Evolutionary conservation across 2,113 vertebrate species (phyloP).

Genomic region (Rhombomys opimus): DNA sequence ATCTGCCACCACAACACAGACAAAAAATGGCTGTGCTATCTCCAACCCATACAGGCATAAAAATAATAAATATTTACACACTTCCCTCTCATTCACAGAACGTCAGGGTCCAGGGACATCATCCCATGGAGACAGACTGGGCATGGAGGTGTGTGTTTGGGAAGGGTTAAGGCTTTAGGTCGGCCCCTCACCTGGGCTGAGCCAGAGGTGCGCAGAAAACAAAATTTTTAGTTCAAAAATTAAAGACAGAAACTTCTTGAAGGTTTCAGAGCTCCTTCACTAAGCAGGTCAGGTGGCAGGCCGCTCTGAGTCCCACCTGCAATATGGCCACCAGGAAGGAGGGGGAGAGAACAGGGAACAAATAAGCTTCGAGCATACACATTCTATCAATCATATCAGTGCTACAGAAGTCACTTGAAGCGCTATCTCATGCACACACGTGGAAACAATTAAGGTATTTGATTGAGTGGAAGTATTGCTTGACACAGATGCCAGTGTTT

Average conservation of each 20-base stretch:
- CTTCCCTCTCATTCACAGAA: constrained; percentile 85
- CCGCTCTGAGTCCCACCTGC: constrained; percentile 73
- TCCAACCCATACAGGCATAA: constrained; percentile 89
- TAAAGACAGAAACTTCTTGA: constrained; percentile 85
- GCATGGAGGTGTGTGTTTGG: neutral
- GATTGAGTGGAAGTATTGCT: constrained; percentile 86
- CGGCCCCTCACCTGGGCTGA: constrained; percentile 70
- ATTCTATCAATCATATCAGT: constrained; percentile 79
- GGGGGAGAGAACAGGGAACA: too few relatives aligned
- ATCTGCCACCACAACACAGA: constrained; percentile 82
- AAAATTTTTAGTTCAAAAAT: constrained; percentile 89
- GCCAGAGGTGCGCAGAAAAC: constrained; percentile 79
- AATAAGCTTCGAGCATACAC: constrained; percentile 84
- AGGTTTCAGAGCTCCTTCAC: constrained; percentile 75
- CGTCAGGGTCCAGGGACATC: constrained; percentile 75
- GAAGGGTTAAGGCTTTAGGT: constrained; percentile 75
- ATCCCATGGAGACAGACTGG: neutral
- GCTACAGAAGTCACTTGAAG: constrained; percentile 88
- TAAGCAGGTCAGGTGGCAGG: too few relatives aligned
- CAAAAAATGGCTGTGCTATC: constrained; percentile 84
- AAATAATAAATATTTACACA: constrained; percentile 91
- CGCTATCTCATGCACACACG: constrained; percentile 88
- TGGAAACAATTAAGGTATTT: constrained; percentile 87
- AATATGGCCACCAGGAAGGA: constrained; percentile 17
- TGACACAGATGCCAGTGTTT: constrained; percentile 84